Base-by-base conservation (phyloP, 2,888 invertebrate genomes). In the Neelides folsomi region DNA sequence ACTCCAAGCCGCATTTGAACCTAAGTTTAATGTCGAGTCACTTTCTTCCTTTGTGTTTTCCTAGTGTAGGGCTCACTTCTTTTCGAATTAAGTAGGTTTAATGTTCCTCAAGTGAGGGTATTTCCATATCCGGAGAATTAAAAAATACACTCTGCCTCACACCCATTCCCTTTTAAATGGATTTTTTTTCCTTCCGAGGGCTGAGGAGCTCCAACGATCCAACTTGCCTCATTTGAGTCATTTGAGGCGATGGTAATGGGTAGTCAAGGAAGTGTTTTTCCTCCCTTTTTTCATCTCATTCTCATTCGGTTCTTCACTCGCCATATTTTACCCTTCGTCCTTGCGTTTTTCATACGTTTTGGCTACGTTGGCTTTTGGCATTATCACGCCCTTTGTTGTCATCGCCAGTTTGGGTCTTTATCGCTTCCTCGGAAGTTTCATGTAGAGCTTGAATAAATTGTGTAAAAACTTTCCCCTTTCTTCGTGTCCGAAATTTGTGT, bases 81-180 rank as follows among this genome's bases (percentile, higher is more conserved):
- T 27, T 49, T 7, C 27, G 27, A 27, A 27, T 27, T 27, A 27
- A 27, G 27, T 27, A 27, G 27, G 27, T 27, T 27, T 27, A 27
- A 27, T 27, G 27, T 27, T 27, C 27, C 27, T 27, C 27, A 27
- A 38, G 52, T 34, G 47, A 47, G 53, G 53, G 52, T 53, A 52
- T 56, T 58, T 52, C 54, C 57, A 57, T 60, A 58, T 58, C 60
- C 60, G 52, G 57, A 56, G 57, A 60, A 58, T 60, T 60, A 56
- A 58, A 60, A 58, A 54, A 57, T 50, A 50, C 53, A 57, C 56
- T 53, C 42, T 47, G 35, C 27, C 36, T 16, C 41, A 52, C 55
- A 56, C 46, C 46, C 44, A 15, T 38, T 40, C 44, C 37, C 40
- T 44, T 51, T 41, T 41, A 12, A 44, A 49, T 34, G 50, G 42